A percentile compares a stretch with the other conserved stretches of the same genome.
Evolutionary conservation across 2,113 vertebrate genomes (phyloP).

Genomic region (Crotalus helleri): DNA sequence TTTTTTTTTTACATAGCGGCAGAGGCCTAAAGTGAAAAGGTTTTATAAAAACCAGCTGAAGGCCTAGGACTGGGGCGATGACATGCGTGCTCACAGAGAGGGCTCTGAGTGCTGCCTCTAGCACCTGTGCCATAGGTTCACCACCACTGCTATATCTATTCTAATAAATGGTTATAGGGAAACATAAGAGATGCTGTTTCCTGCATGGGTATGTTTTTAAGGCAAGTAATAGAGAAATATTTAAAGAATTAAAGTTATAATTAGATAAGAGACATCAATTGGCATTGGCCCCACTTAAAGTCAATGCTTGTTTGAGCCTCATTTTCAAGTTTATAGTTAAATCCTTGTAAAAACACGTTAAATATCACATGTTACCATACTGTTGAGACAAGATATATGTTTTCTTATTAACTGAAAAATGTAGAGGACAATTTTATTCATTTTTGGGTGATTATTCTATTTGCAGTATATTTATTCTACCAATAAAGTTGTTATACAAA

Average conservation of each 20-base stretch:
- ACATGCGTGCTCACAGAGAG: no score
- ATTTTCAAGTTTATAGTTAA: not conserved
- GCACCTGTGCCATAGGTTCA: no score
- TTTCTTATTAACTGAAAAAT: not conserved
- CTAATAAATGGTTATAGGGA: not conserved
- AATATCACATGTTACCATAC: not conserved
- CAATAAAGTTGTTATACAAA: not conserved
- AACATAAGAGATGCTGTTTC: not conserved
- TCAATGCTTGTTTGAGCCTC: not conserved
- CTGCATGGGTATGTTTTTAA: not conserved
- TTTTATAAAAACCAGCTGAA: no score
- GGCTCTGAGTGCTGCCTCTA: no score
- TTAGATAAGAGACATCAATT: not conserved
- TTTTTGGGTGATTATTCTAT: not conserved
- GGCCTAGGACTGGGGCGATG: no score
- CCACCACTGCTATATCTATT: not conserved
- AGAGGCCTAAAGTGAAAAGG: no score
- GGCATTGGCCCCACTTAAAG: not conserved
- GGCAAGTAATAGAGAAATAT: not conserved
- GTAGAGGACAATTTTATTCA: not conserved
- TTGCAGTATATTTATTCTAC: not conserved
- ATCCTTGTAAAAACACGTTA: not conserved
- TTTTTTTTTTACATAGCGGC: no score
- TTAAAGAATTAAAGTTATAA: not conserved
- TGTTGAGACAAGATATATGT: not conserved